These are phyloP conservation scores for Drosophila elegans DNA, from an alignment of 1,140 invertebrate genomes.

Conservation along the genomic window DNA sequence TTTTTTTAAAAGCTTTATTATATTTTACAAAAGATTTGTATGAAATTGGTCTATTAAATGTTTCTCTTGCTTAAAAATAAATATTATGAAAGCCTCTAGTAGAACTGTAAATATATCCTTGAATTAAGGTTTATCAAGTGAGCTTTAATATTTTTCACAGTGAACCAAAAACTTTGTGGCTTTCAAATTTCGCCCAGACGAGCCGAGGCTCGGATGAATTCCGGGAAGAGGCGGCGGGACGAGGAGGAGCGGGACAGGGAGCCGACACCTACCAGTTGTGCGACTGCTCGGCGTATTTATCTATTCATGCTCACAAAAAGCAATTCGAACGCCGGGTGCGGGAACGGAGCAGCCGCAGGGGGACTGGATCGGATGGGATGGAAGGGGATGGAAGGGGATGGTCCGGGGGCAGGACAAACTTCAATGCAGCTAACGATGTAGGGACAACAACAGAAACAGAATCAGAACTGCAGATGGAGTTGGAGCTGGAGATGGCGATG, in stretches of 20 bases:
- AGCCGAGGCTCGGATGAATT: constrained; percentile 2
- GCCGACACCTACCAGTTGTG: constrained; percentile 51
- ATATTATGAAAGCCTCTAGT: too few relatives aligned
- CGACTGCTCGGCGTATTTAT: constrained; percentile 71
- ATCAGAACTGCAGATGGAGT: constrained; percentile 37
- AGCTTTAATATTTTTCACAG: constrained; percentile 6
- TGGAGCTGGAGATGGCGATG: constrained; percentile 2
- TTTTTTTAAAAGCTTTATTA: too few relatives aligned
- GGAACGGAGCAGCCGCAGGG: constrained; percentile 5
- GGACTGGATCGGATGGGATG: not conserved
- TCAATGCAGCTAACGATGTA: constrained; percentile 81
- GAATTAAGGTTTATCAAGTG: not conserved
- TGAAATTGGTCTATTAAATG: too few relatives aligned
- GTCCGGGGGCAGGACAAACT: constrained; percentile 43
- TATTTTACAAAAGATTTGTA: too few relatives aligned
- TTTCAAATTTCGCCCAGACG: constrained; percentile 71
- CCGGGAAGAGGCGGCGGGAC: constrained; percentile 7
- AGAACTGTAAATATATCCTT: too few relatives aligned
- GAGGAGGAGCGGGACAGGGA: constrained; percentile 23
- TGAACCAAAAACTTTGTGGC: constrained; percentile 67
- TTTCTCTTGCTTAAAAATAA: too few relatives aligned
- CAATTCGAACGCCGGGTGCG: constrained; percentile 55
- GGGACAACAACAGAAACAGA: constrained; percentile 62
- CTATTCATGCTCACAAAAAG: constrained; percentile 80
- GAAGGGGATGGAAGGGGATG: not conserved